Conservation (phyloP, 2,113 vertebrate genomes). For the Lipophrys pholis region DNA sequence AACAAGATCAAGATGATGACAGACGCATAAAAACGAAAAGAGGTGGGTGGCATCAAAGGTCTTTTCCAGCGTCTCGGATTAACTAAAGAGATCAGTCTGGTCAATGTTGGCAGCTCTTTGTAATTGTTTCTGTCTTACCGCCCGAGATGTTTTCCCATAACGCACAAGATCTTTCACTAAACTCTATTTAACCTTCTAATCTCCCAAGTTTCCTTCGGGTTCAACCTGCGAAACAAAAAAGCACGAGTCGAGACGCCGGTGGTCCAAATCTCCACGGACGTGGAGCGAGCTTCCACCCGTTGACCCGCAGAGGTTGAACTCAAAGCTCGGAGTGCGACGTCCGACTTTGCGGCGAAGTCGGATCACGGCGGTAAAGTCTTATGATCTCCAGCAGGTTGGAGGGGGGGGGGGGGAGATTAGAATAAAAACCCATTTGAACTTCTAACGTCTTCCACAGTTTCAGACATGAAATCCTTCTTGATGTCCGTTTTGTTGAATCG, state of each 20-base stretch:
- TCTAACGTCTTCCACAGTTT: neutral
- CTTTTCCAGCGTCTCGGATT: no score
- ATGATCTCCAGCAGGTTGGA: slow-evolving; percentile 41
- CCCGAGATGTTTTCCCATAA: slow-evolving; percentile 36
- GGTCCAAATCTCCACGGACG: slow-evolving; percentile 53
- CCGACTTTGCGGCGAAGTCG: no score
- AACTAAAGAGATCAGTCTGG: neutral
- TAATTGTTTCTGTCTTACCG: slow-evolving; percentile 8
- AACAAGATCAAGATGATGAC: no score
- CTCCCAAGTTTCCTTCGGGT: slow-evolving; percentile 59
- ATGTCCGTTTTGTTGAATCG: neutral
- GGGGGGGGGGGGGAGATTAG: neutral
- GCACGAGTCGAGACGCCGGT: slow-evolving; percentile 51
- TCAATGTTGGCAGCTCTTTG: neutral
- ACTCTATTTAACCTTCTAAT: slow-evolving; percentile 79
- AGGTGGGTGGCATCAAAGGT: no score
- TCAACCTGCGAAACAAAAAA: slow-evolving; percentile 34
- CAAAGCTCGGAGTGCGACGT: no score
- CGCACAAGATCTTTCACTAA: slow-evolving; percentile 75
- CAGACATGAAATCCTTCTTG: slow-evolving; percentile 4
- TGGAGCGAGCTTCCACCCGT: neutral
- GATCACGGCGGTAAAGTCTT: no score
- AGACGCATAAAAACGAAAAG: no score
- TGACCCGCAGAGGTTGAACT: no score
- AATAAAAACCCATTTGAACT: slow-evolving; percentile 9